Percentiles rank a stretch among this genome's conserved stretches.
Evolutionary conservation across 2,797 vertebrate genomes (phyloP).

Genomic region (Hapalemur alaotrensis): DNA sequence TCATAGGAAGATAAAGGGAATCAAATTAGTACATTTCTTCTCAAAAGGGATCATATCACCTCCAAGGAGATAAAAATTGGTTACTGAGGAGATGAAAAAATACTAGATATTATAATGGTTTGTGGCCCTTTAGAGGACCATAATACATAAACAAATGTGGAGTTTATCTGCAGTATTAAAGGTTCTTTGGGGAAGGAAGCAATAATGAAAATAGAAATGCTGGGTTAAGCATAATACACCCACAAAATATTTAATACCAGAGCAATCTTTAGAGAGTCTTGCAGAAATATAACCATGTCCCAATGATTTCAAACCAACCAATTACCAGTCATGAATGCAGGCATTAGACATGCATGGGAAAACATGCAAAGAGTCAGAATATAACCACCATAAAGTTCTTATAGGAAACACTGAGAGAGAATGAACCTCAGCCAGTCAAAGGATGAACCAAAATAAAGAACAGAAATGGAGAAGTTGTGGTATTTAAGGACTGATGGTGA

Average conservation of each 20-base stretch:
- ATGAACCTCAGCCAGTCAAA: not conserved
- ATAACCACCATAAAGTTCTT: not conserved
- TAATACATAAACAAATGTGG: not conserved
- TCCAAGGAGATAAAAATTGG: not conserved
- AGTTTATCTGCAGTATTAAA: not conserved
- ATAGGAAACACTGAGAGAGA: not conserved
- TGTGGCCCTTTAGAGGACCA: not conserved
- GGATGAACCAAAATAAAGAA: not conserved
- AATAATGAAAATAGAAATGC: conserved; percentile 18
- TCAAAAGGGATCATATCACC: not conserved
- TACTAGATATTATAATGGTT: not conserved
- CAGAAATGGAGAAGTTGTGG: not conserved
- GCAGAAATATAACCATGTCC: not conserved
- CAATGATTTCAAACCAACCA: not conserved
- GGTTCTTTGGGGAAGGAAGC: not conserved
- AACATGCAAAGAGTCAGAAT: not conserved
- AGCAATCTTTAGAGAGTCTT: not conserved
- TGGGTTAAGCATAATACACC: not conserved
- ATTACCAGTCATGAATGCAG: not conserved
- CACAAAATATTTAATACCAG: not conserved
- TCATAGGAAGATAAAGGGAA: not conserved
- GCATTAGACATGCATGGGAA: not conserved
- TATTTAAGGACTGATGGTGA: not conserved
- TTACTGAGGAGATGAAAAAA: not conserved
- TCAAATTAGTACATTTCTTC: not conserved